Evolutionary conservation across 2,888 invertebrate genomes (phyloP), one percentile per base, ranked within the genome.

Genomic region (Parasteatoda lunata): DNA sequence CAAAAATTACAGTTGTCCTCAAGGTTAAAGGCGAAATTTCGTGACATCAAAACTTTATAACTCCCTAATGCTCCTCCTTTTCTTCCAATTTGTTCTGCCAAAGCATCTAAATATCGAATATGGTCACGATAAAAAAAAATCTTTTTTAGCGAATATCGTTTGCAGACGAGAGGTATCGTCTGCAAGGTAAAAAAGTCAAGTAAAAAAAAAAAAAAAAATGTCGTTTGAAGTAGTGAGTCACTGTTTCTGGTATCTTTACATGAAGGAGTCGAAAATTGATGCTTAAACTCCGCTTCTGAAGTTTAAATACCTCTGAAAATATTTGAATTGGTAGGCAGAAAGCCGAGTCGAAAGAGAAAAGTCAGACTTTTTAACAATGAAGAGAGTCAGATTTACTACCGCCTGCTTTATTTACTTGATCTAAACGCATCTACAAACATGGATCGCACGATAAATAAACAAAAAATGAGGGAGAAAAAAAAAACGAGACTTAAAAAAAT

Each of bases 361-460:
- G 48, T n/a, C 15, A 68, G 76, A 76, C 76, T 76, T 15, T 30
- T n/a, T 64, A 76, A 76, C 76, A 76, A 76, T 76, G 76, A 64
- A 49, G 15, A 52, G 64, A 76, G 76, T 76, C 64, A 76, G 65
- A 76, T 76, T 76, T 76, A 76, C 64, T 65, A 76, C n/a, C 76
- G 47, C 13, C 76, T 76, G 76, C 76, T 76, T 76, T 76, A 76
- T 76, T 76, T 76, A 76, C 76, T 76, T 65, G 65, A n/a, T 65
- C 76, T 76, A 64, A 64, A 76, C 65, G 48, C 76, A 76, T 76
- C 76, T 76, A 76, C 76, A 76, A 76, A 76, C 76, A 76, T 49
- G 76, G 76, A 65, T 76, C 65, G 64, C 76, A 64, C 48, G 52
- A 59, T 59, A 13, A 59, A 59, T 59, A n/a, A 59, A 4, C 59